Conservation (phyloP, 2,113 vertebrate species). For the Axis porcinus region DNA sequence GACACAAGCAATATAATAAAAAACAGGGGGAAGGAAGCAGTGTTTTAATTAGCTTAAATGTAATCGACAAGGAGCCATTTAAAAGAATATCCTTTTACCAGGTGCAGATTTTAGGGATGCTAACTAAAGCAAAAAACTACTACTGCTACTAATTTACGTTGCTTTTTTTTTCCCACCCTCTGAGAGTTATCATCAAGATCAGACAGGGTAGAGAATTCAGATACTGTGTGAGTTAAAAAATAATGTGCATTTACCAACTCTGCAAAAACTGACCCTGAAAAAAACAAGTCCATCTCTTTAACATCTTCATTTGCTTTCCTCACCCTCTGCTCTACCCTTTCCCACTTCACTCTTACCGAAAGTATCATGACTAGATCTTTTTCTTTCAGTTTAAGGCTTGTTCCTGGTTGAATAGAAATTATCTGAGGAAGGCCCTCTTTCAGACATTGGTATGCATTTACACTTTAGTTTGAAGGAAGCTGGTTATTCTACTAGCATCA, state of each 20-base stretch:
- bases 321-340: fast-evolving
- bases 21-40: background rate
- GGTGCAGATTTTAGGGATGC: background rate
- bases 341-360: background rate
- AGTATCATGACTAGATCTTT: background rate
- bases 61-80: background rate
- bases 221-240: background rate
- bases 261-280: background rate
- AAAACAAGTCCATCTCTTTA: fast-evolving
- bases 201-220: background rate
- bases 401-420: background rate
- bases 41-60: background rate
- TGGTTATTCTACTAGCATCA: background rate
- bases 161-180: background rate
- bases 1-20: background rate
- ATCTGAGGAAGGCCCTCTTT: background rate
- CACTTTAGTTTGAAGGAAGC: background rate
- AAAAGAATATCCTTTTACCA: background rate
- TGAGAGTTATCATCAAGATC: background rate
- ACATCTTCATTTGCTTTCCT: background rate
- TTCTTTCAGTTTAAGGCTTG: background rate
- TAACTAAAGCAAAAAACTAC: background rate
- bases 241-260: background rate
- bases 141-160: background rate
- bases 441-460: background rate